phyloP scores from a whole-genome alignment of 2,797 vertebrate species.

The Rhyacichthys aspro region DNA sequence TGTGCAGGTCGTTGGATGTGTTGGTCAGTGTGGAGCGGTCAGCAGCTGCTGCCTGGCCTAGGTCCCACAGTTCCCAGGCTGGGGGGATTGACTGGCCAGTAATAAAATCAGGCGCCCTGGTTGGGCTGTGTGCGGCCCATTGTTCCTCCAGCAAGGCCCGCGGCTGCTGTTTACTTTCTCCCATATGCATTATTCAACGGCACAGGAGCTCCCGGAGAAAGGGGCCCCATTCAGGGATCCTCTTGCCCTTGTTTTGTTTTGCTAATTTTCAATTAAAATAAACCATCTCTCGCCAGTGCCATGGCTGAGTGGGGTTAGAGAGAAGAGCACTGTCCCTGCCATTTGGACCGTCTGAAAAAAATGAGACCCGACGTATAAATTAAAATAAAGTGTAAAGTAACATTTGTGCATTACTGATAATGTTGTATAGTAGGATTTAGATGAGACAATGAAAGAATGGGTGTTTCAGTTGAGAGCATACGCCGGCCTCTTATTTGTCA shows the following conservation, averaged over 20 bases:
- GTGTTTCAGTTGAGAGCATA: constrained; percentile 62
- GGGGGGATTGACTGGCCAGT: constrained; percentile 98
- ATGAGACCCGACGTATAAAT: constrained; percentile 77
- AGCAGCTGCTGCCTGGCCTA: constrained; percentile 98
- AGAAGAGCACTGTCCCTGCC: constrained; percentile 72
- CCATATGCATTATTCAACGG: constrained; percentile 99
- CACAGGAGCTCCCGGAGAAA: constrained; percentile 98
- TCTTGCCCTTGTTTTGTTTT: constrained; percentile 89
- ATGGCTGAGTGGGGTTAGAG: constrained; percentile 76
- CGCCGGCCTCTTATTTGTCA: constrained; percentile 43
- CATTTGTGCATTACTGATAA: constrained; percentile 77
- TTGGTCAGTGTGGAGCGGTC: constrained; percentile 91
- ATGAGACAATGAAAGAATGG: constrained; percentile 64
- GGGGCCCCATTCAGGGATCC: constrained; percentile 94
- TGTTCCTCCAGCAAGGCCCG: constrained; percentile 95
- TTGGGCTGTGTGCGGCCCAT: constrained; percentile 93
- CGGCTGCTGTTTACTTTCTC: constrained; percentile 99
- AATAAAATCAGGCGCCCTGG: constrained; percentile 99
- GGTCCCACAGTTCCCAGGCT: constrained; percentile 97
- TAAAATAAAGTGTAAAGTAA: constrained; percentile 80
- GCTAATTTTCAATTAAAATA: constrained; percentile 92
- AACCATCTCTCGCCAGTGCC: constrained; percentile 85
- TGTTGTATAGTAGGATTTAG: constrained; percentile 74
- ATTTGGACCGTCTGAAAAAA: constrained; percentile 73
- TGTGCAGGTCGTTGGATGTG: constrained; percentile 67